Base-by-base conservation (phyloP, 2,797 vertebrate genomes). In the Lagorchestes hirsutus region DNA sequence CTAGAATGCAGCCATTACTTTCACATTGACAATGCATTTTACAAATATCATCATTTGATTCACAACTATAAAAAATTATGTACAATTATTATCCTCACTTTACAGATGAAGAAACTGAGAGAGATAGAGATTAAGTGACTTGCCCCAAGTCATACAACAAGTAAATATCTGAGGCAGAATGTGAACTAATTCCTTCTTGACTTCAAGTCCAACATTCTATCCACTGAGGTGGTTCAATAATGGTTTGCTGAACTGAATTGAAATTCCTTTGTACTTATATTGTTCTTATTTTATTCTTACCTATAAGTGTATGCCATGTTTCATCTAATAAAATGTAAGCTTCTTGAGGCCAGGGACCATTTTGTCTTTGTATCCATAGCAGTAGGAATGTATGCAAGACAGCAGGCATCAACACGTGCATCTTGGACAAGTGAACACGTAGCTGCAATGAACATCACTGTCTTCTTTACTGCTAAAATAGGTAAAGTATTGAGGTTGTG, bases 401-500 rank as follows among this genome's bases (percentile, higher is more conserved):
- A 82, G n/a, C 9, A 46, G 18, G 40, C 16, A 46, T 22, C 27
- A 46, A 46, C 8, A 24, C 22, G 24, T 46, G 18, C n/a, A 24
- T 82, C 67, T 82, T 46, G 67, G 3, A 40, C 67, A 13, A 82
- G 9, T 82, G 67, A 82, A 82, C 22, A 93, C 57, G 91, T 90
- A 91, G 12, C 40, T 91, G 6, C 50, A 56, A 91, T 57, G 74
- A 94, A 58, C 54, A 52, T 0, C 93, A 22, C 90, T 96, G 55
- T n/a, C 22, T 90, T 22, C 46, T 92, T 13, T 93, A 93, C 95
- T 91, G 57, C 29, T 4, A 22, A 3, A 90, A 57, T 52, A 55
- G 57, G 18, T 28, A 93, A 92, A 96, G 46, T 93, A 90, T 40
- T 91, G 54, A 13, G 90, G 28, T 87, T 40, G 95, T 74, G 92